A percentile compares a stretch with the other conserved stretches of the same genome.
Evolutionary conservation across 2,113 vertebrate species (phyloP).

Genomic region (Zootoca vivipara): DNA sequence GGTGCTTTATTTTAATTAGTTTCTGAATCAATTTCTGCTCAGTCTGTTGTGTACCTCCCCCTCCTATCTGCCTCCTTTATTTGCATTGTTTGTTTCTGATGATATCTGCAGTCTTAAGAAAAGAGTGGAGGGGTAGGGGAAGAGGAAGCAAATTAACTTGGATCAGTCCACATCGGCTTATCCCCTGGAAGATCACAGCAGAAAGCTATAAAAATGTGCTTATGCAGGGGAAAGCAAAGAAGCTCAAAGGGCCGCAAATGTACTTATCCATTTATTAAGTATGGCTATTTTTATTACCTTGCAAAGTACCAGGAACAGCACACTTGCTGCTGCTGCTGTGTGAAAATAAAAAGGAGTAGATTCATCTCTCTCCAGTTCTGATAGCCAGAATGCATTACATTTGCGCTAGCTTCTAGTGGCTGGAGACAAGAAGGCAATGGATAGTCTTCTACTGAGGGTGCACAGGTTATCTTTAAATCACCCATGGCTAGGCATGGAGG

Average conservation of each 20-base stretch:
- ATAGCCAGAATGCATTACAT: neutral
- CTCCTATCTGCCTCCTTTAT: slow-evolving; percentile 25
- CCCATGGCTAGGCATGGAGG: neutral
- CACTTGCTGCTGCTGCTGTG: slow-evolving; percentile 25
- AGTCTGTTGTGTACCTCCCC: slow-evolving; percentile 24
- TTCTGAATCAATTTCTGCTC: slow-evolving; percentile 70
- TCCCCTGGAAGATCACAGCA: slow-evolving; percentile 72
- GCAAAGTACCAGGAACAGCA: slow-evolving; percentile 13
- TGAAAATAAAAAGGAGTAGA: neutral
- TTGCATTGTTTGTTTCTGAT: slow-evolving; percentile 68
- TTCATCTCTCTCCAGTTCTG: neutral
- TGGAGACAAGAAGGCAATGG: neutral
- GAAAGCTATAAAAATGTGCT: slow-evolving; percentile 73
- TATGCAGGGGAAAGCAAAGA: slow-evolving; percentile 64
- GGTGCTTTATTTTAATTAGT: slow-evolving; percentile 73
- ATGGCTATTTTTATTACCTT: slow-evolving; percentile 63
- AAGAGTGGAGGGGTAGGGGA: neutral
- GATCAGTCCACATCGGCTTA: slow-evolving; percentile 74
- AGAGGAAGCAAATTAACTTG: slow-evolving; percentile 71
- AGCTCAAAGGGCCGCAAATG: slow-evolving; percentile 64
- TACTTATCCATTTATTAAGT: slow-evolving; percentile 68
- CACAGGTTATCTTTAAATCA: too few species aligned
- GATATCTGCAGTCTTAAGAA: slow-evolving; percentile 66
- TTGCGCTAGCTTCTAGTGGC: neutral
- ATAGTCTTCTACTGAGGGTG: neutral